A percentile compares a stretch with the other conserved stretches of the same genome.
Evolutionary conservation across 2,113 vertebrate genomes (phyloP).

Genomic region (Oryzias celebensis): DNA sequence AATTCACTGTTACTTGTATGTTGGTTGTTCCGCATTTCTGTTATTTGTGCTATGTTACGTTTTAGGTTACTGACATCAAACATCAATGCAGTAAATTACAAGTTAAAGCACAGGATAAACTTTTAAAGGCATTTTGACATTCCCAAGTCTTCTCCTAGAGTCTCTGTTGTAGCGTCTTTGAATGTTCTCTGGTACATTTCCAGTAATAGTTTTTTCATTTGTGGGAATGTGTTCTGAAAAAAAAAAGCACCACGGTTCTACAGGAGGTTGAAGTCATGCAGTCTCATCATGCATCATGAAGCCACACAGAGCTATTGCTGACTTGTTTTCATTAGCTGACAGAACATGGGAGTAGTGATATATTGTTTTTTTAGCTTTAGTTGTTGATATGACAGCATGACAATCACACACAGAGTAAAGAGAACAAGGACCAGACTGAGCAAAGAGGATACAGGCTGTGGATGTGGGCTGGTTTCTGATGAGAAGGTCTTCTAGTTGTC

Average conservation of each 20-base stretch:
- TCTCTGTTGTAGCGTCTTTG: conserved; percentile 39
- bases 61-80: conserved; percentile 29
- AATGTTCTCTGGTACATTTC: conserved; percentile 18
- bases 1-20: conserved; percentile 19
- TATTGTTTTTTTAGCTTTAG: conserved; percentile 2
- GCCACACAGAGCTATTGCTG: conserved; percentile 23
- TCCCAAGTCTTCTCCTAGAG: conserved; percentile 12
- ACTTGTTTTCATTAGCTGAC: conserved; percentile 58
- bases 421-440: conserved; percentile 5
- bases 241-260: conserved; percentile 4
- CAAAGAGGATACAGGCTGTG: not conserved
- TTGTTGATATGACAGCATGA: conserved; percentile 19
- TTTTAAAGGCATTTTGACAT: conserved; percentile 47
- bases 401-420: conserved; percentile 3
- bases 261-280: conserved; percentile 61
- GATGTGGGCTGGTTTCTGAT: not conserved
- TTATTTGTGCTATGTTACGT: conserved; percentile 54
- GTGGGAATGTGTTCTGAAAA: conserved; percentile 1
- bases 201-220: conserved; percentile 13
- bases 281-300: conserved; percentile 60
- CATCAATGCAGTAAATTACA: conserved; percentile 35
- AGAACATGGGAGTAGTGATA: conserved; percentile 10
- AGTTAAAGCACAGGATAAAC: conserved; percentile 31
- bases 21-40: conserved; percentile 39
- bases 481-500: conserved; percentile 27